Evolutionary conservation across 2,113 vertebrate species (phyloP), one percentile per base, ranked within the genome.

Genomic region (Halichoerus grypus): DNA sequence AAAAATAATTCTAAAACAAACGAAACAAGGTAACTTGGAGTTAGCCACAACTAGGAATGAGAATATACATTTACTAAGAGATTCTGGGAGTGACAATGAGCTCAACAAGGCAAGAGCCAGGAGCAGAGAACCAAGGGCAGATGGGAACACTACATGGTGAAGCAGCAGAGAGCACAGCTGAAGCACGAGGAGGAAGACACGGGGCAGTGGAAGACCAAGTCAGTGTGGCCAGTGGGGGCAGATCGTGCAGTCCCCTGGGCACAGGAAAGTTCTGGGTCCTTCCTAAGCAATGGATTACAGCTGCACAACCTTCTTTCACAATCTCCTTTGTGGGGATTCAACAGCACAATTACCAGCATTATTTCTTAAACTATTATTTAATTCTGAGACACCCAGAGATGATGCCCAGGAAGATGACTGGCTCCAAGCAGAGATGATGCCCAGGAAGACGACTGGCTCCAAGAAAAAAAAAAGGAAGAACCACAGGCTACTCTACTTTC

Each of bases 121-220:
- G 59, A 39, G 55, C 33, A 79, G 26, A 88, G 67, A 79, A 31
- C 14, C 26, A 39, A 51, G 39, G 42, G 14, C 53, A 65, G 22
- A 6, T 28, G 8, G 19, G 21, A 72, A 39, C 0, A 18, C 22
- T 57, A 12, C 46, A 42, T 2, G 0, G 3, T 13, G 67, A 51
- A 33, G 33, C 59, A 59, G 53, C 12, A 46, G 87, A 14, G 1
- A 22, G 16, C 7, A 10, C 7, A 19, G 49, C 42, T 9, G 10
- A 74, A 12, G 49, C 1, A 4, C 2, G 4, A 13, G 0, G 15
- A 81, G 9, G 59, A 51, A 3, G 42, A 77, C 3, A 15, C 5
- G 9, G 19, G 4, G 21, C 8, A 57, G 39, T 0, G 1, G 10
- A 57, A 55, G 33, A 1, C 19, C 16, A 22, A 3, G 21, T 1